A percentile compares a stretch with the other conserved stretches of the same genome.
phyloP scores from a whole-genome alignment of 2,113 vertebrate genomes.

The Embiotoca jacksoni region DNA sequence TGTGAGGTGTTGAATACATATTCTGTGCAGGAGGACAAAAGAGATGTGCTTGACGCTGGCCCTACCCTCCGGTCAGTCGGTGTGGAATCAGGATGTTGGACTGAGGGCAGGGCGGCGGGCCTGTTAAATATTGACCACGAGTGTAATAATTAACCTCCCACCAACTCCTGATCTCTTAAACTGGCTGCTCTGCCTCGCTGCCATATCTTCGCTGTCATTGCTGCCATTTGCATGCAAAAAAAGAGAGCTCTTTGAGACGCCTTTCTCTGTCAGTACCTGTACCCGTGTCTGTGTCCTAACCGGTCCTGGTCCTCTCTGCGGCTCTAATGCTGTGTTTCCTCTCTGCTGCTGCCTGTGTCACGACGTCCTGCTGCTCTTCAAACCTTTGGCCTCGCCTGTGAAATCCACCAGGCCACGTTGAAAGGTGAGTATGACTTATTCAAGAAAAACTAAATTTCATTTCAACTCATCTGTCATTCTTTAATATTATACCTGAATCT shows the following conservation, averaged over 20 bases:
- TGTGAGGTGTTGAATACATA: constrained; percentile 38
- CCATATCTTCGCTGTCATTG: constrained; percentile 65
- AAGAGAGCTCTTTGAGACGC: neutral
- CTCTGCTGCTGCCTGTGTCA: neutral
- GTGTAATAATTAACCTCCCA: constrained; percentile 86
- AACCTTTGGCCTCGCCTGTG: constrained; percentile 68
- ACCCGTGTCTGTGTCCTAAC: neutral
- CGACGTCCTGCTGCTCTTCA: constrained; percentile 21
- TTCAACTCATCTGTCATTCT: neutral
- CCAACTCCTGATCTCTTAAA: constrained; percentile 81
- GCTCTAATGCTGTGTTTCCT: neutral
- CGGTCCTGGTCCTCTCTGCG: neutral
- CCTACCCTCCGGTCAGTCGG: constrained; percentile 71
- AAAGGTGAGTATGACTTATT: constrained; percentile 66
- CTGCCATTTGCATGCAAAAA: constrained; percentile 46
- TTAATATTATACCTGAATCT: neutral
- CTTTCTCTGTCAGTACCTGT: accelerated
- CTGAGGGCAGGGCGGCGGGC: constrained; percentile 80
- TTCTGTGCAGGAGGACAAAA: constrained; percentile 58
- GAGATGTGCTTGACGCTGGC: constrained; percentile 68
- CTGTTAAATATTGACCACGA: constrained; percentile 86
- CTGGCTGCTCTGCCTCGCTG: constrained; percentile 72
- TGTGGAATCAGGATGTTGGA: constrained; percentile 85
- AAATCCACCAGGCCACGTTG: constrained; percentile 25
- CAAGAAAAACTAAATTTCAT: too few relatives aligned